phyloP scores from a whole-genome alignment of 2,888 invertebrate genomes.

The Tenthredo amoena region DNA sequence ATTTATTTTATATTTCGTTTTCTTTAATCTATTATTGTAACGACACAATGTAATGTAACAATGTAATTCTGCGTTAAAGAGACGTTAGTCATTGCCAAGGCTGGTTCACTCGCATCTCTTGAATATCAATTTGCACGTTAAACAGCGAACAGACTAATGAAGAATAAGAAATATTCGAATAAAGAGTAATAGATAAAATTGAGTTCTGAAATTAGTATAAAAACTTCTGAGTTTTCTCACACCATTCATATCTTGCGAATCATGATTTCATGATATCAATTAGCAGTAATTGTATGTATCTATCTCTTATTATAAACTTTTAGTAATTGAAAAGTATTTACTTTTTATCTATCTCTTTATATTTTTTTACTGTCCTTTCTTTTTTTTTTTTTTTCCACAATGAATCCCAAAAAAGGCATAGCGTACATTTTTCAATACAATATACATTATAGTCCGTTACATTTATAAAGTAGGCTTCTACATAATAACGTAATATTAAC shows the following conservation, averaged over 20 bases:
- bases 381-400: background rate
- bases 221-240: background rate
- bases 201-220: background rate
- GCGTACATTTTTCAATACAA: constrained; percentile 38
- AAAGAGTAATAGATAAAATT: background rate
- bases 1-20: background rate
- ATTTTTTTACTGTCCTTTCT: background rate
- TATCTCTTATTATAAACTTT: background rate
- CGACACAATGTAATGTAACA: constrained; percentile 13
- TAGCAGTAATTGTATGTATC: background rate
- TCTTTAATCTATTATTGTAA: constrained; percentile 24
- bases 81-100: background rate
- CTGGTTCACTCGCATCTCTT: background rate
- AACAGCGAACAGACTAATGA: constrained; percentile 8
- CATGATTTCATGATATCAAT: background rate
- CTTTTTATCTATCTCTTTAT: background rate
- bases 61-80: constrained; percentile 13
- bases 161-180: background rate
- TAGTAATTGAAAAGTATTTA: background rate
- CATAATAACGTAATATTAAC: constrained; percentile 42
- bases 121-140: background rate
- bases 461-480: constrained; percentile 41
- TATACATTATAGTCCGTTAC: constrained; percentile 48
- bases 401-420: constrained; percentile 46
- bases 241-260: background rate